Conservation (phyloP, 30 jellyfish, hydroid and myxozoan genomes). For the Hydractinia echinata region DNA sequence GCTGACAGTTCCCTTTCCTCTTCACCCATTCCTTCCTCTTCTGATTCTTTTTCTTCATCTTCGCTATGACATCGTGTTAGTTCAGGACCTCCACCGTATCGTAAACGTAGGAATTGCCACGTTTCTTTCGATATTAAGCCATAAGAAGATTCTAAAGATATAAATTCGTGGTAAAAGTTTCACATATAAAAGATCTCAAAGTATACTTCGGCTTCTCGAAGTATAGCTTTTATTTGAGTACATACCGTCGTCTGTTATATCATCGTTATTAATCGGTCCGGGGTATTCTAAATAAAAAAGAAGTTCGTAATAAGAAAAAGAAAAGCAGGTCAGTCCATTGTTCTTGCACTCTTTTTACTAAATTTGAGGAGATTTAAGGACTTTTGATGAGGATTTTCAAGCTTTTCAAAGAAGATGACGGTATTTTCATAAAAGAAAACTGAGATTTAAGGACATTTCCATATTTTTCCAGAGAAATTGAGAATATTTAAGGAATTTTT, state of each 20-base stretch:
- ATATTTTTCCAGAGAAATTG: too few relatives aligned
- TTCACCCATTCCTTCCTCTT: constrained; percentile 13
- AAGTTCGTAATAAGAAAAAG: background rate
- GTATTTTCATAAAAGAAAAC: too few relatives aligned
- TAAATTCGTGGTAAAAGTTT: background rate
- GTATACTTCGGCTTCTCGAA: background rate
- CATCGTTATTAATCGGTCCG: constrained; percentile 67
- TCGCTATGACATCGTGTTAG: background rate
- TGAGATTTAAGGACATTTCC: too few relatives aligned
- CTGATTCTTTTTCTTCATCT: constrained; percentile 5
- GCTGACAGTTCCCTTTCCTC: constrained; percentile 9
- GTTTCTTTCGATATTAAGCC: constrained; percentile 60
- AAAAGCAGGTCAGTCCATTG: background rate
- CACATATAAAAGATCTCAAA: background rate
- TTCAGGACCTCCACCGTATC: constrained; percentile 91
- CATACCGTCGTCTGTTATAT: constrained; percentile 33
- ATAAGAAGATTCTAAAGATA: constrained; percentile 48
- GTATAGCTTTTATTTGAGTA: background rate
- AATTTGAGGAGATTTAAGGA: too few relatives aligned
- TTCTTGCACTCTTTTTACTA: too few relatives aligned
- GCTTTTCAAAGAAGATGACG: too few relatives aligned
- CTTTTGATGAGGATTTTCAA: too few relatives aligned
- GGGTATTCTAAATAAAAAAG: constrained; percentile 56
- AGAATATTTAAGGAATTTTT: too few relatives aligned
- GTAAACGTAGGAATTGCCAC: constrained; percentile 58